Conservation (phyloP, 92 coral and sea anemone genomes). For the Desmophyllum pertusum region DNA sequence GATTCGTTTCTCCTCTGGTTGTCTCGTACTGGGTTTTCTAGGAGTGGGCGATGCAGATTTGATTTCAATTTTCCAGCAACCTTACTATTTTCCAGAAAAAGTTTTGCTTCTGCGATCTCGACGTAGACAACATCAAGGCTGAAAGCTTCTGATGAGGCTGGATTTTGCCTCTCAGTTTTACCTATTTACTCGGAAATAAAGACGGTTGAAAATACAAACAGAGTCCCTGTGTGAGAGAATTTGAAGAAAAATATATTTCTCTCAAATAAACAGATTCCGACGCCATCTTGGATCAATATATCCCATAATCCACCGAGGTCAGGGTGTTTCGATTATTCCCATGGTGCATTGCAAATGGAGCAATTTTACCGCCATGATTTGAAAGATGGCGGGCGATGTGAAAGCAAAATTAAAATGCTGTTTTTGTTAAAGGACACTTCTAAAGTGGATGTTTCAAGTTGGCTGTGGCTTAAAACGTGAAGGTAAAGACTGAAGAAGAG, state of each 20-base stretch:
- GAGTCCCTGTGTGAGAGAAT: no score
- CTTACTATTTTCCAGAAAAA: constrained; percentile 3
- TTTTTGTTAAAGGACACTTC: not conserved
- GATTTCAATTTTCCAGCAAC: constrained; percentile 17
- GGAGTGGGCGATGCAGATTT: constrained; percentile 20
- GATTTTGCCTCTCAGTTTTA: not conserved
- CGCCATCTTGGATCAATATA: constrained; percentile 63
- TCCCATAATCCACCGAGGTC: constrained; percentile 22
- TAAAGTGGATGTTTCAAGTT: not conserved
- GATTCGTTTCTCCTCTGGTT: constrained; percentile 31
- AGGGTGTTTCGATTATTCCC: constrained; percentile 36
- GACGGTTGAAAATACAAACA: not conserved
- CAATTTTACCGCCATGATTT: constrained; percentile 35
- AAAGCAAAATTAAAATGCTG: not conserved
- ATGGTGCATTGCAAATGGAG: constrained; percentile 9
- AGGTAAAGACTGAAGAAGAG: not conserved
- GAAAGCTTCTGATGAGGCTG: not conserved
- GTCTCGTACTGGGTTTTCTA: not conserved
- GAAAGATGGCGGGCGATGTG: constrained; percentile 22
- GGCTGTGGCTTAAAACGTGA: not conserved
- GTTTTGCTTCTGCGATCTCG: constrained; percentile 24
- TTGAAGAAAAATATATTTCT: not conserved
- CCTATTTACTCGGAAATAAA: not conserved
- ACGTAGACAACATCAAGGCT: constrained; percentile 43
- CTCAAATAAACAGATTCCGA: constrained; percentile 28